Evolutionary conservation across 1,140 invertebrate species (phyloP), one percentile per base, ranked within the genome.

Genomic region (Asobara japonica): DNA sequence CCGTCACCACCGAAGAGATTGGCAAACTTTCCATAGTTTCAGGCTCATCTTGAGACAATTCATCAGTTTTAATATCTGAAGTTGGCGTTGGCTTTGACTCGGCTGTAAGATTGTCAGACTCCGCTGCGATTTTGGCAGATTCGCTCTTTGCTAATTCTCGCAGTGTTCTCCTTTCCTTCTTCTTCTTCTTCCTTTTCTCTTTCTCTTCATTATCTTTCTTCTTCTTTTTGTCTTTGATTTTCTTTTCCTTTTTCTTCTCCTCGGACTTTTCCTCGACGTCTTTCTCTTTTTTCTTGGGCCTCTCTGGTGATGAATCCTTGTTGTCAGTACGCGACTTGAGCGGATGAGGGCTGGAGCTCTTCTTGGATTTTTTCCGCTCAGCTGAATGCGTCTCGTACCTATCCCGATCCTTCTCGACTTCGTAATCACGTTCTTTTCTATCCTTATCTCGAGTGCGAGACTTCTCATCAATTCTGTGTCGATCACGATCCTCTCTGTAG

Each of bases 201-300:
- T 88, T 86, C n/a, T 90, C 87, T 45, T 80, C 80, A 11, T 79
- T 80, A 31, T 89, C 84, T 45, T 87, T 88, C 36, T 90, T 89
- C 75, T 86, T 85, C 66, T 88, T 88, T 74, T 89, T 87, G 73
- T 89, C 88, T 74, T 89, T 91, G 38, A 89, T 89, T 69, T 85
- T 89, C 77, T 88, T 89, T 33, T 87, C 88, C 61, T 88, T 89
- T 69, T 87, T 89, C 66, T 85, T 86, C 22, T 89, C 83, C 2
- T 87, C 86, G 0, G 78, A 38, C 20, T 86, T 85, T 11, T 84
- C 81, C 5, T 86, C 84, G 22, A 84, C 82, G 51, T 88, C 86
- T 45, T 86, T 87, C 1, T 89, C 86, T 64, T 86, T 85, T 36
- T 88, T 86, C 62, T 83, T 85, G 4, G 77, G 77, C 29, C 88